These are phyloP conservation scores for Vanessa cardui DNA, from an alignment of 2,888 invertebrate species.

Conservation along the genomic window DNA sequence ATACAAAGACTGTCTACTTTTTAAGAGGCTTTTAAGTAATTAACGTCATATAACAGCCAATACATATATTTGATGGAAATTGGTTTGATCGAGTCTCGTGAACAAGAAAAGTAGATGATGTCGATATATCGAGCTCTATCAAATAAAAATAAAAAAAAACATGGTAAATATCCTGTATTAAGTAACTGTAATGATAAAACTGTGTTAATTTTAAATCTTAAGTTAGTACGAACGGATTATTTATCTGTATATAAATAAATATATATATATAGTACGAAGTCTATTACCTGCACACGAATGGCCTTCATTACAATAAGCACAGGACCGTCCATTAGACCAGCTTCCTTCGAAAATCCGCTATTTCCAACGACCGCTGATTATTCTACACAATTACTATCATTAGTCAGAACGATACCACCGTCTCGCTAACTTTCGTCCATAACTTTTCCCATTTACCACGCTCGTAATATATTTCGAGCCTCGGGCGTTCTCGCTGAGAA, in stretches of 20 bases:
- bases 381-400: slow-evolving; percentile 19
- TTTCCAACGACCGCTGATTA: slow-evolving; percentile 2
- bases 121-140: too few species aligned
- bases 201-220: too few species aligned
- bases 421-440: slow-evolving; percentile 11
- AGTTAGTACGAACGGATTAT: background rate
- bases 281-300: background rate
- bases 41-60: too few species aligned
- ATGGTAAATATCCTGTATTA: too few species aligned
- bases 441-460: slow-evolving; percentile 25
- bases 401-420: slow-evolving; percentile 11
- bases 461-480: slow-evolving; percentile 5
- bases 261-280: background rate
- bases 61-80: too few species aligned
- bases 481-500: background rate
- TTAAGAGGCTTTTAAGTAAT: too few species aligned
- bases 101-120: too few species aligned
- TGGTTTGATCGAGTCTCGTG: too few species aligned
- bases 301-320: background rate
- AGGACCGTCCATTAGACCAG: background rate
- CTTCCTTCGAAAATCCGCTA: background rate
- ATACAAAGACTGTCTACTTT: too few species aligned
- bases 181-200: too few species aligned
- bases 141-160: too few species aligned
- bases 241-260: background rate